Percentiles rank a stretch among this genome's conserved stretches.
Conservation (phyloP, 1,140 invertebrate species). For the Drosophila parvula region DNA sequence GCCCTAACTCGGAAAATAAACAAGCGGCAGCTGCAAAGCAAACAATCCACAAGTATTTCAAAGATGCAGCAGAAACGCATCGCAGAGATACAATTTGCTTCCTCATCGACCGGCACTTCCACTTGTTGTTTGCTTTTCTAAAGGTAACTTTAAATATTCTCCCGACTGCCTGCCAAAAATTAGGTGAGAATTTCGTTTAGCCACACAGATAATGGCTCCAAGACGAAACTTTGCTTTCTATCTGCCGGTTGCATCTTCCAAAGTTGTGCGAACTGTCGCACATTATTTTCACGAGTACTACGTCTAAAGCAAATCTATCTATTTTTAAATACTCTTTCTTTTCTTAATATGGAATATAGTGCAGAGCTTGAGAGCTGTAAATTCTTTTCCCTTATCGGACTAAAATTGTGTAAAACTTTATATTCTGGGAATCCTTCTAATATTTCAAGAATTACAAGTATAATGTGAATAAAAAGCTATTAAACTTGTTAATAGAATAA, state of each 20-base stretch:
- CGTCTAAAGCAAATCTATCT: no score
- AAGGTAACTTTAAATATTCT: constrained; percentile 68
- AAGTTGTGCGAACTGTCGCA: constrained; percentile 74
- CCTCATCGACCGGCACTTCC: constrained; percentile 61
- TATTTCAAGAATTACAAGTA: no score
- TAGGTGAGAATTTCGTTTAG: constrained; percentile 66
- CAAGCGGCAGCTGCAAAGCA: constrained; percentile 52
- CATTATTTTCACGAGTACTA: constrained; percentile 33
- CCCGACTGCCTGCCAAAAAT: constrained; percentile 62
- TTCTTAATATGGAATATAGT: not conserved
- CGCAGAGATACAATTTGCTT: constrained; percentile 64
- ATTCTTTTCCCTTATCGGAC: no score
- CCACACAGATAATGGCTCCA: constrained; percentile 28
- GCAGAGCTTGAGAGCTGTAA: no score
- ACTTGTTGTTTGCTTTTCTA: constrained; percentile 55
- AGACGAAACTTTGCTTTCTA: constrained; percentile 59
- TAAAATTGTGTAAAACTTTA: no score
- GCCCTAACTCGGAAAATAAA: constrained; percentile 61
- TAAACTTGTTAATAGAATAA: not conserved
- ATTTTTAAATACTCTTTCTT: not conserved
- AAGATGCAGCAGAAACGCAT: constrained; percentile 61
- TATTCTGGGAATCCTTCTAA: no score
- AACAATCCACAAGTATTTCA: constrained; percentile 48
- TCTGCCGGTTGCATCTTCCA: constrained; percentile 61
- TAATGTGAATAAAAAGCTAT: not conserved